A percentile compares a stretch with the other conserved stretches of the same genome.
Evolutionary conservation across 1,140 invertebrate genomes (phyloP).

Genomic region (Batillaria attramentaria): DNA sequence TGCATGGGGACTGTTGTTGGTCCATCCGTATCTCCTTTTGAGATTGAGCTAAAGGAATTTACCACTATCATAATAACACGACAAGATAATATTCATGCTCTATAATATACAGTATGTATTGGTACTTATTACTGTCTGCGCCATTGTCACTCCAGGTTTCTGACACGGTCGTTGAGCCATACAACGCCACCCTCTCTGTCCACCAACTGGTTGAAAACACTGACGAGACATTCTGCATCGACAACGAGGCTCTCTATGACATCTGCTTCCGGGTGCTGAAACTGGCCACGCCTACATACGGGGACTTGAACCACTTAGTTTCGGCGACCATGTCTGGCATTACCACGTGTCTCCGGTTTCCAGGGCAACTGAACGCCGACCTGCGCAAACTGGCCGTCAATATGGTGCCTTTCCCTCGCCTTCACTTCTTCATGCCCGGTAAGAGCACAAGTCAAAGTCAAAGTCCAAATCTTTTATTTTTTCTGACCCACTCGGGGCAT

Average conservation of each 20-base stretch:
- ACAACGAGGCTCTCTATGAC: constrained; percentile 87
- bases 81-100: too few species aligned
- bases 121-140: constrained; percentile 92
- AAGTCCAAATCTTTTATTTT: too few species aligned
- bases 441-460: too few species aligned
- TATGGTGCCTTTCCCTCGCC: constrained; percentile 80
- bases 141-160: constrained; percentile 80
- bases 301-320: constrained; percentile 77
- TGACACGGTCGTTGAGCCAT: constrained; percentile 73
- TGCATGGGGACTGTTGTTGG: too few species aligned
- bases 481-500: too few species aligned
- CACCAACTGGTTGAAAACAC: constrained; percentile 53
- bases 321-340: constrained; percentile 82
- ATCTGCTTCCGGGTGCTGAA: constrained; percentile 87
- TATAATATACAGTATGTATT: too few species aligned
- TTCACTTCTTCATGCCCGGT: constrained; percentile 87
- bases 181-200: constrained; percentile 66
- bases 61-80: too few species aligned
- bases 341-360: constrained; percentile 80
- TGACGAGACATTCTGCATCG: constrained; percentile 79
- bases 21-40: too few species aligned
- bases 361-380: constrained; percentile 89
- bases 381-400: constrained; percentile 89
- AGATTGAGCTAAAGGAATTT: too few species aligned
- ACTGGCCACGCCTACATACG: constrained; percentile 82